Evolutionary conservation across 2,888 invertebrate genomes (phyloP), one percentile per base, ranked within the genome.

Genomic region (Ophion obscuratus): DNA sequence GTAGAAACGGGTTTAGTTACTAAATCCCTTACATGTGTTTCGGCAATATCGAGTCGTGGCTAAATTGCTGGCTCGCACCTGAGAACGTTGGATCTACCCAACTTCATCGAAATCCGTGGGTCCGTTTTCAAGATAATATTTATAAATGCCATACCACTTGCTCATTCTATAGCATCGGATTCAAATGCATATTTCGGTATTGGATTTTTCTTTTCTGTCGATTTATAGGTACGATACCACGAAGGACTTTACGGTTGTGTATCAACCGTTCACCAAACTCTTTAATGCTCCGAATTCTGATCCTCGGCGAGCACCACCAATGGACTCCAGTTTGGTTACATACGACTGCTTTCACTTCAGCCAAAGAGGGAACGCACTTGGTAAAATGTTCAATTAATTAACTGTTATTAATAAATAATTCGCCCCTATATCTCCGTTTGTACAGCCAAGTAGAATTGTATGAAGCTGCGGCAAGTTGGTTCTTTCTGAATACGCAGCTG

Each of bases 331-430:
- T 61, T 96, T 96, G 93, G 96, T 97, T 90, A 97, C 97, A 2
- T 96, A 97, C 91, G 97, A 97, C 92, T 97, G 97, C 94, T 97
- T 97, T 93, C 97, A 97, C 94, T 97, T 97, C 94, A 97, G 97
- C 80, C 97, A 97, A 94, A 97, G 97, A 93, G 97, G 97, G n/a
- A 97, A 97, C 87, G 97, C 97, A 1, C 92, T 97, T 77, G 97
- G 97, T 97, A 94, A 94, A 92, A 81, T 17, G 3, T 14, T 27
- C 9, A 47, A 75, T 74, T 14, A 7, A 74, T 74, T 61, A 61
- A 61, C 57, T 61, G 14, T 61, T 10, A 61, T 61, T 61, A 0
- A 61, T 40, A 40, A 40, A 40, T 10, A 0, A 40, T 71, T 71
- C 31, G 6, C 2, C 53, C 27, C 17, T 31, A 36, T 27, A 53